Conservation (phyloP, 2,113 vertebrate genomes). For the Psammodynastes pulverulentus region DNA sequence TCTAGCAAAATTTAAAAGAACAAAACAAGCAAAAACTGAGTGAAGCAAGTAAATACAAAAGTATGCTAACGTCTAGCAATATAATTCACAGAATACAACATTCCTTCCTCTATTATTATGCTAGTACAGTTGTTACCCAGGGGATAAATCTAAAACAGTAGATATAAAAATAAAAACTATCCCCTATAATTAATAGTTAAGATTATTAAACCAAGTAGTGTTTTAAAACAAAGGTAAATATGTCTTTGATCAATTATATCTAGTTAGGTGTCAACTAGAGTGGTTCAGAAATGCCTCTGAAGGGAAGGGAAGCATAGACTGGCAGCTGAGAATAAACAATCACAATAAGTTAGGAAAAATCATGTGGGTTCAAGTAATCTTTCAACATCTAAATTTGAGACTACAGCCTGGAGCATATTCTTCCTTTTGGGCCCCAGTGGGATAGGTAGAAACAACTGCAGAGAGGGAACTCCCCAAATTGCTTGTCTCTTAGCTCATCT, state of each 20-base stretch:
- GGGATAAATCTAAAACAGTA: too few species aligned
- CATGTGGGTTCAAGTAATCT: neutral
- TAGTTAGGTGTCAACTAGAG: neutral
- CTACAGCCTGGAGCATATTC: neutral
- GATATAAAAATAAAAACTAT: too few species aligned
- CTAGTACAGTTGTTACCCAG: too few species aligned
- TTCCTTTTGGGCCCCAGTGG: neutral
- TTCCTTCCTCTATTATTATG: too few species aligned
- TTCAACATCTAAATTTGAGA: neutral
- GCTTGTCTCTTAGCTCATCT: neutral
- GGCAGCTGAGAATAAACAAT: neutral
- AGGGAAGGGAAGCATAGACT: neutral
- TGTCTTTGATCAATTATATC: neutral
- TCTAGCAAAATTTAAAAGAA: too few species aligned
- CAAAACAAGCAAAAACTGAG: too few species aligned
- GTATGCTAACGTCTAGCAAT: too few species aligned
- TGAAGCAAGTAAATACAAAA: too few species aligned
- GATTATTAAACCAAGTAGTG: too few species aligned
- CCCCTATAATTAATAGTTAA: too few species aligned
- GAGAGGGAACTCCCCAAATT: neutral
- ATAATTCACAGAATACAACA: too few species aligned
- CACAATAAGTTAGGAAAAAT: neutral
- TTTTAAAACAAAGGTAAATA: neutral
- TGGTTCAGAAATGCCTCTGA: neutral
- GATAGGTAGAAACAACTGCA: neutral